Percentiles rank a stretch among this genome's conserved stretches.
Conservation (phyloP, 2,113 vertebrate species). For the Ameiurus melas region DNA sequence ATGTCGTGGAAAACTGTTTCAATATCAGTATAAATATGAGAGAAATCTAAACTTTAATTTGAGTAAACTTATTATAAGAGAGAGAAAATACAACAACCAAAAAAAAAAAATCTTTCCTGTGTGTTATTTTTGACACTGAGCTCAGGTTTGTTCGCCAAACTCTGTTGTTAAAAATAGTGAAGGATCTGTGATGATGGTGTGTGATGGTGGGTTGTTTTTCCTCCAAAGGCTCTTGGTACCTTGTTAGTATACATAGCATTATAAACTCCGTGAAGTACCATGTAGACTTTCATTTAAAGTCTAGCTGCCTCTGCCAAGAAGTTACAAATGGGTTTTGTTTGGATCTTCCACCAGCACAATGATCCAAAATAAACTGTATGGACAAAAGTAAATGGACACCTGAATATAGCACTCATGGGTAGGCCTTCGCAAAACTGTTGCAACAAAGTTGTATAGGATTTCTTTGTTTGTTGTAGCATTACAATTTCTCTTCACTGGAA, state of each 20-base stretch:
- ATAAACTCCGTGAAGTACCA: neutral
- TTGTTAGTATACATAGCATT: neutral
- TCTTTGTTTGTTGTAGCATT: no score
- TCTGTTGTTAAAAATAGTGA: no score
- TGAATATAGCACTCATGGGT: no score
- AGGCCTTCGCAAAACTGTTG: no score
- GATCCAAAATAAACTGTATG: neutral
- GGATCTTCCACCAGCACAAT: no score
- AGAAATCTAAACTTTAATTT: neutral
- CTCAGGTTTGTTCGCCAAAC: no score
- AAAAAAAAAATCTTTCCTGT: no score
- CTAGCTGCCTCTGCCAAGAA: neutral
- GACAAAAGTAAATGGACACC: neutral
- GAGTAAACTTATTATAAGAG: no score
- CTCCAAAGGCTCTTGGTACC: neutral
- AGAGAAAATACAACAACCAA: no score
- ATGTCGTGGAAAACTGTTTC: neutral
- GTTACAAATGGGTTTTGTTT: neutral
- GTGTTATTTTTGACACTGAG: no score
- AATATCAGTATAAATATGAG: neutral
- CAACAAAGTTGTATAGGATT: no score
- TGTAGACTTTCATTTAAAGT: neutral
- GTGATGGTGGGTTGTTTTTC: neutral
- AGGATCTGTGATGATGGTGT: neutral
- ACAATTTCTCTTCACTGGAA: no score